Evolutionary conservation across 1,140 invertebrate genomes (phyloP).

Genomic region (Ceratosolen solmsi): DNA sequence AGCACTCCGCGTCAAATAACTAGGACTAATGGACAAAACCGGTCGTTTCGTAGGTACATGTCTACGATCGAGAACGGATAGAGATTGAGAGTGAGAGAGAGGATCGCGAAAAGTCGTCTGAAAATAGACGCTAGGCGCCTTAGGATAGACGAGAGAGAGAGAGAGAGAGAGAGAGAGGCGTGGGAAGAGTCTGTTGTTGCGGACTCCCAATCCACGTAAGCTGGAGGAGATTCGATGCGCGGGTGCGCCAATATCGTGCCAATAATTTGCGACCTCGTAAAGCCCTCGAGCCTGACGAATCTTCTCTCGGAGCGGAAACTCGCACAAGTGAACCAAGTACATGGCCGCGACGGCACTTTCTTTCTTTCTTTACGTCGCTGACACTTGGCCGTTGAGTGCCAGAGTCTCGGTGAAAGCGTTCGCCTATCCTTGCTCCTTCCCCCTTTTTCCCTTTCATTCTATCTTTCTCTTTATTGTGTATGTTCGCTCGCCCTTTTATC

Average conservation of each 20-base stretch:
- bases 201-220: slow-evolving; percentile 18
- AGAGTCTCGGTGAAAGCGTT: no score
- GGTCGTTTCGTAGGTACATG: not conserved
- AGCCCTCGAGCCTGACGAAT: slow-evolving; percentile 41
- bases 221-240: not conserved
- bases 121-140: slow-evolving; percentile 26
- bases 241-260: slow-evolving; percentile 31
- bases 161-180: not conserved
- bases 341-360: no score
- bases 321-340: no score
- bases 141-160: not conserved
- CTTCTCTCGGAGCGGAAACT: no score
- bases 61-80: not conserved
- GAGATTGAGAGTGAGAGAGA: not conserved
- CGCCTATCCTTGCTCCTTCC: no score
- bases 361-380: no score
- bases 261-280: slow-evolving; percentile 50
- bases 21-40: slow-evolving; percentile 8
- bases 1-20: no score
- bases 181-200: slow-evolving; percentile 24
- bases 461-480: no score
- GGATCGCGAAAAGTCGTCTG: not conserved
- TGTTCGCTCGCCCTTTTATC: no score
- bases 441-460: no score
- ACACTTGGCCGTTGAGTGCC: no score